Evolutionary conservation across 2,888 invertebrate species (phyloP).

Genomic region (Ellobium chinense): DNA sequence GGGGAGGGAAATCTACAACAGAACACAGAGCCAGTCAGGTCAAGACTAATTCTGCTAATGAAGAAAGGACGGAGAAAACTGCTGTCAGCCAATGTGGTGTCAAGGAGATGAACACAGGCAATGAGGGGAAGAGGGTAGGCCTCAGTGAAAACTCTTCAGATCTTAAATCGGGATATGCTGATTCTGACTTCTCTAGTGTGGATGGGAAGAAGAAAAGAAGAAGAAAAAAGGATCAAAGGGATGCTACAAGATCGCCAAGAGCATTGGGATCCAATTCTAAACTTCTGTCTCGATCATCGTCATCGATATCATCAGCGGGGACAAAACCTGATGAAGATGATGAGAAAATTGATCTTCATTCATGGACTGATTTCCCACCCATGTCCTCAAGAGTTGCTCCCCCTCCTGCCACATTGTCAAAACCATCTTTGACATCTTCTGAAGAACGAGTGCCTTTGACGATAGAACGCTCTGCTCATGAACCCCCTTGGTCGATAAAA

Average conservation of each 20-base stretch:
- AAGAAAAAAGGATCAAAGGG: conserved; percentile 27
- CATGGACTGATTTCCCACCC: conserved; percentile 48
- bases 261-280: conserved; percentile 24
- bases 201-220: conserved; percentile 17
- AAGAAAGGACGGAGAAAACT: not conserved
- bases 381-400: conserved; percentile 8
- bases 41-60: not conserved
- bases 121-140: not conserved
- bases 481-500: conserved; percentile 43
- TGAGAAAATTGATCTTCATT: conserved; percentile 47
- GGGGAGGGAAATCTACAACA: not conserved
- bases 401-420: not conserved
- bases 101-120: no score
- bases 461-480: conserved; percentile 37
- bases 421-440: not conserved
- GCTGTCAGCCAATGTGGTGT: not conserved
- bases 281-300: conserved; percentile 36
- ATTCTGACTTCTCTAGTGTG: not conserved
- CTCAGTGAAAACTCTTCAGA: not conserved
- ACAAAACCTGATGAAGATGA: conserved; percentile 37
- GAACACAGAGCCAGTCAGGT: no score
- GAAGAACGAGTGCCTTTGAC: conserved; percentile 20
- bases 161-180: not conserved
- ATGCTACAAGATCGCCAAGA: not conserved
- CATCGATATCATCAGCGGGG: conserved; percentile 34